Evolutionary conservation across 2,888 invertebrate species (phyloP), one percentile per base, ranked within the genome.

Genomic region (Pachydiplax longipennis): DNA sequence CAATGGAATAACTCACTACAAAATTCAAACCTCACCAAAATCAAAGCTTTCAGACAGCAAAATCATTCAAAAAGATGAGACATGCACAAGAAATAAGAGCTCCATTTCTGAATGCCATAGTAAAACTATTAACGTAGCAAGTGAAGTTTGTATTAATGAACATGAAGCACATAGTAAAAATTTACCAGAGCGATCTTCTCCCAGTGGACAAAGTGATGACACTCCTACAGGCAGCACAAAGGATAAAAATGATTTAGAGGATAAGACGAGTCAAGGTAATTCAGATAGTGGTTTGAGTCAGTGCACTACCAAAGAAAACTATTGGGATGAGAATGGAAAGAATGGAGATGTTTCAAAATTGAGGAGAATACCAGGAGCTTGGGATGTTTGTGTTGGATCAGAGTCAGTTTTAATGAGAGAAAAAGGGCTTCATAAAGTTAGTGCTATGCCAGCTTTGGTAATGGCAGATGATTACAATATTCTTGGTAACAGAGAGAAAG

Each of bases 181-280:
- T 65, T 61, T 87, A 87, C 87, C 87, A 18, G 87, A 97, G 93
- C 95, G 98, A 35, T 97, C 97, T 6, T 98, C 98, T 0, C 98
- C 98, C 0, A 97, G 97, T 92, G 98, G 98, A 0, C 98, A 98
- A 93, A 98, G 97, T 92, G 98, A 98, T 93, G 96, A 97, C 90
- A 95, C 95, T 81, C 94, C 94, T 83, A 94, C 94, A 91, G 94
- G 94, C 91, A 58, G 73, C 58, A 87, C 81, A 35, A 90, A 81
- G 31, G 82, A 90, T 31, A 82, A 90, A 53, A 65, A 40, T 65
- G 87, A 65, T 12, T n/a, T 65, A 8, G 87, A 87, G 37, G 87
- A 65, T 15, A 83, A 83, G 25, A 22, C 53, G 2, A 87, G 61
- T n/a, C 87, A 87, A 87, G 61, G 61, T n/a, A 87, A 87, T 87